Conservation (phyloP, 2,113 vertebrate species). For the Larimichthys polyactis region DNA sequence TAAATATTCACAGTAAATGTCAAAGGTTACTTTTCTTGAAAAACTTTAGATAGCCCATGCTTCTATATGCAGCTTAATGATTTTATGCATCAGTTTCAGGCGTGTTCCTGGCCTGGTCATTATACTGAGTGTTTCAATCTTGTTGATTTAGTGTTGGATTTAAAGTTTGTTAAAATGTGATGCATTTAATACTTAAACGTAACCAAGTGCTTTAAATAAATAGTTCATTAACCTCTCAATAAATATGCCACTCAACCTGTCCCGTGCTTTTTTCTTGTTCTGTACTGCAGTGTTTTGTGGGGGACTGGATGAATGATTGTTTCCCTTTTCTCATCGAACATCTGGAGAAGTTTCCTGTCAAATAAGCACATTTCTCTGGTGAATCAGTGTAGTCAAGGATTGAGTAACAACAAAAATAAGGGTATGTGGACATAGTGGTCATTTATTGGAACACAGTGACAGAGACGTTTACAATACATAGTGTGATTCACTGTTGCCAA, state of each 20-base stretch:
- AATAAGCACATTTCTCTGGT: neutral
- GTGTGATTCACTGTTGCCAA: neutral
- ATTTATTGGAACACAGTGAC: no score
- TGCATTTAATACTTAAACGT: neutral
- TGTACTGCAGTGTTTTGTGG: neutral
- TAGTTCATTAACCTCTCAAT: neutral
- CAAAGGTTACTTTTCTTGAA: neutral
- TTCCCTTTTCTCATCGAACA: constrained; percentile 35
- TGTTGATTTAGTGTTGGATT: neutral
- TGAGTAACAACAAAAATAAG: neutral
- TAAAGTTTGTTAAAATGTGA: neutral
- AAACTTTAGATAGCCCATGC: neutral
- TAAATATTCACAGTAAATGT: neutral
- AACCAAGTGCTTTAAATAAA: neutral
- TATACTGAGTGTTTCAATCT: neutral
- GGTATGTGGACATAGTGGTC: no score
- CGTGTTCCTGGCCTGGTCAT: neutral
- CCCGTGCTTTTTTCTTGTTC: neutral
- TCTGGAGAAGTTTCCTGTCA: constrained; percentile 20
- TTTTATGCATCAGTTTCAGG: neutral
- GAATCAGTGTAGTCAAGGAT: neutral
- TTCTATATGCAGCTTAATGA: neutral
- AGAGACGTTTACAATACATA: neutral
- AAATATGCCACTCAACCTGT: neutral
- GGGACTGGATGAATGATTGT: neutral